Conservation (phyloP, 2,888 invertebrate species). For the Acronicta psi region DNA sequence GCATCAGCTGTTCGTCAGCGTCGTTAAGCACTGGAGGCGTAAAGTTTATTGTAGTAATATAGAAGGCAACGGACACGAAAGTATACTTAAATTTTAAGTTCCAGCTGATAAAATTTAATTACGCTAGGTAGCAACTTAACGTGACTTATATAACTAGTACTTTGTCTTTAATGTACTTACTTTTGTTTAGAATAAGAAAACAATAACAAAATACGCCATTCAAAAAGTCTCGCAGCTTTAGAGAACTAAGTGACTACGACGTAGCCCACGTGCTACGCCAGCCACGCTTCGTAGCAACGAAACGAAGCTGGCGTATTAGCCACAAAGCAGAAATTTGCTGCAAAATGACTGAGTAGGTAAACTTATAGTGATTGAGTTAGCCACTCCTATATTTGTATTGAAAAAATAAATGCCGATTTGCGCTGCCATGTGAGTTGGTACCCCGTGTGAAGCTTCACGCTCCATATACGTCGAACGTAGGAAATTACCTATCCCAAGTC, state of each 20-base stretch:
- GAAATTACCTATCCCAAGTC: constrained; percentile 62
- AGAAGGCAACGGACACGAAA: constrained; percentile 2
- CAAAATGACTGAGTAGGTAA: background rate
- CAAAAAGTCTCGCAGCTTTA: too few species aligned
- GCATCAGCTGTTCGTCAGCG: constrained; percentile 38
- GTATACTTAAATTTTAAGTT: constrained; percentile 4
- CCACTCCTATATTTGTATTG: constrained; percentile 38
- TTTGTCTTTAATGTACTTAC: background rate
- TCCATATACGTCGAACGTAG: constrained; percentile 62
- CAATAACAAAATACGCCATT: too few species aligned
- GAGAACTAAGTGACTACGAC: too few species aligned
- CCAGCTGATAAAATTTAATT: constrained; percentile 2
- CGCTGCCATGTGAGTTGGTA: constrained; percentile 51
- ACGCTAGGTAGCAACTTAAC: background rate
- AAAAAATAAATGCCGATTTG: constrained; percentile 55
- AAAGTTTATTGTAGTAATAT: constrained; percentile 11
- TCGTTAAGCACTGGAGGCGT: constrained; percentile 14
- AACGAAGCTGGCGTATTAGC: constrained; percentile 43
- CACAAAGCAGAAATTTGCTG: constrained; percentile 11
- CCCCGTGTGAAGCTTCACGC: constrained; percentile 59
- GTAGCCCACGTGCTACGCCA: background rate
- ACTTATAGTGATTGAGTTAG: constrained; percentile 31
- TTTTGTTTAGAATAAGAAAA: background rate
- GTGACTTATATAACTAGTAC: background rate
- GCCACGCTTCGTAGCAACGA: background rate